Evolutionary conservation across 2,888 invertebrate genomes (phyloP).

Genomic region (Rhagium mordax): DNA sequence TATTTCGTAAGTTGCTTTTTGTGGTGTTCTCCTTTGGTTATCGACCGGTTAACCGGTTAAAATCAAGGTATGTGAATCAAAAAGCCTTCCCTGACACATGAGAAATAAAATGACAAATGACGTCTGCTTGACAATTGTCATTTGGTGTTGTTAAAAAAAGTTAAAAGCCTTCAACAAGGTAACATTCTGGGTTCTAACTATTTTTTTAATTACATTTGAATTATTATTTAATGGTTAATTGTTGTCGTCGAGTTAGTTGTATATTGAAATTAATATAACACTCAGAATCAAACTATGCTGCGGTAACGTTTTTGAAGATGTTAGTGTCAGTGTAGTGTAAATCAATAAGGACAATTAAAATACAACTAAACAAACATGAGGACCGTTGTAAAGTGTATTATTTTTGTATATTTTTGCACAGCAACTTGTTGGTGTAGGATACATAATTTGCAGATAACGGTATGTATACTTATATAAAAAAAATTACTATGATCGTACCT

Average conservation of each 20-base stretch:
- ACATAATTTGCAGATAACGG: conserved; percentile 76
- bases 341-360: not conserved
- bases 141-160: no score
- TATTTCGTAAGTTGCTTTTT: no score
- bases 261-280: no score
- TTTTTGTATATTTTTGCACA: conserved; percentile 19
- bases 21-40: no score
- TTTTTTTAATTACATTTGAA: not conserved
- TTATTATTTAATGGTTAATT: not conserved
- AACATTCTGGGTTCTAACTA: no score
- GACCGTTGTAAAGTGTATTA: not conserved
- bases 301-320: not conserved
- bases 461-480: conserved; percentile 64
- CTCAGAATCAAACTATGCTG: no score
- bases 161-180: no score
- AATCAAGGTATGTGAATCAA: no score
- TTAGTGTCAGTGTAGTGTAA: conserved; percentile 13
- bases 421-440: conserved; percentile 68
- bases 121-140: not conserved
- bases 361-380: conserved; percentile 7
- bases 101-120: no score
- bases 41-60: no score
- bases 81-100: no score
- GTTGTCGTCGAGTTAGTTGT: not conserved
- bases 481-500: no score